Percentiles rank a stretch among this genome's conserved stretches.
phyloP scores from a whole-genome alignment of 2,113 vertebrate species.

The Pituophis catenifer region DNA sequence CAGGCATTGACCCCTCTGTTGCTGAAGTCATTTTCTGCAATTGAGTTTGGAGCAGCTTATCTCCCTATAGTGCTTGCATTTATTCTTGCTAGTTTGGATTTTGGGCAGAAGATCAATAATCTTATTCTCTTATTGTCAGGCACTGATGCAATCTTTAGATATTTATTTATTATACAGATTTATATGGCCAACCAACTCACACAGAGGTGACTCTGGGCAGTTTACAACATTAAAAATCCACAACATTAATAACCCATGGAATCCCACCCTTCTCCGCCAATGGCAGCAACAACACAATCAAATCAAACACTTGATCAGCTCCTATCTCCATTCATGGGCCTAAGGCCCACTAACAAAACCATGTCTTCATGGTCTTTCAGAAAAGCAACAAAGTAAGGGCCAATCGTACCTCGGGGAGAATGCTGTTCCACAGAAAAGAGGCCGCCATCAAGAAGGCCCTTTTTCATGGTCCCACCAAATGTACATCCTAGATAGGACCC shows the following conservation, averaged over 20 bases:
- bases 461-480: background rate
- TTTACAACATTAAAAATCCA: background rate
- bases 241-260: background rate
- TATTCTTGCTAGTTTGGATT: background rate
- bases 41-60: no score
- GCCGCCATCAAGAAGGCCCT: background rate
- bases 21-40: no score
- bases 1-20: no score
- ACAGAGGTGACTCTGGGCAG: background rate
- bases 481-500: background rate
- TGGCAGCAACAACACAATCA: background rate
- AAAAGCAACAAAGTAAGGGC: background rate
- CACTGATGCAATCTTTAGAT: background rate
- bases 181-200: background rate
- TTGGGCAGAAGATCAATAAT: background rate
- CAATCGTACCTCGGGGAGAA: background rate
- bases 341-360: background rate
- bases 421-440: background rate
- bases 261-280: background rate
- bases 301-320: background rate
- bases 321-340: background rate
- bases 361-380: background rate
- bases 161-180: background rate
- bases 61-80: background rate
- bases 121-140: background rate